These are phyloP conservation scores for Coregonus ussuriensis DNA, from an alignment of 2,797 vertebrate species.

Conservation along the genomic window DNA sequence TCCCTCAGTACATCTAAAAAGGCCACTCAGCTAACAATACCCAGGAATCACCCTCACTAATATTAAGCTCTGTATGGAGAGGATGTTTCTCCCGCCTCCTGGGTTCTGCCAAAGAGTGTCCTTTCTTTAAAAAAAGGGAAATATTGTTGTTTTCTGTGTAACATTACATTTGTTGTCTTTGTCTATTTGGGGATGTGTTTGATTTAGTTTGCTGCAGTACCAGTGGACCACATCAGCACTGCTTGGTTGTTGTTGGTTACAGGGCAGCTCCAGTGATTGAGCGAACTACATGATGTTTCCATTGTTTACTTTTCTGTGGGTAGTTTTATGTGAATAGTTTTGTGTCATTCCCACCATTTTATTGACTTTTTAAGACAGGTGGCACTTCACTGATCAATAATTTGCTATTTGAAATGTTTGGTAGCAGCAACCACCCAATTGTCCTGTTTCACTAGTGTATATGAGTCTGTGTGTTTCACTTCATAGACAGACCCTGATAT, in stretches of 20 bases:
- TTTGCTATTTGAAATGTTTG: background rate
- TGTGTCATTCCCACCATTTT: background rate
- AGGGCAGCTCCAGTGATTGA: background rate
- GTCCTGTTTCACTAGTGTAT: background rate
- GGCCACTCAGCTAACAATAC: constrained; percentile 87
- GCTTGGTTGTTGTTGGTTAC: background rate
- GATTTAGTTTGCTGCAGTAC: background rate
- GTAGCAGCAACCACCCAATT: background rate
- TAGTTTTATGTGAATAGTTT: background rate
- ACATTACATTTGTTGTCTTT: background rate
- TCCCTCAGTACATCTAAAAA: constrained; percentile 84
- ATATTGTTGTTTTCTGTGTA: background rate
- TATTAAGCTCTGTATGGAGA: constrained; percentile 24
- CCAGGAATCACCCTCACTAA: constrained; percentile 71
- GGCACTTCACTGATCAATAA: background rate
- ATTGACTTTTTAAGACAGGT: background rate
- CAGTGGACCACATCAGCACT: background rate
- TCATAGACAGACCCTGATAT: constrained; percentile 39
- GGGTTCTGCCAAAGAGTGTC: background rate
- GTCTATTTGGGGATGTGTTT: background rate
- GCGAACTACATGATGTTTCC: background rate
- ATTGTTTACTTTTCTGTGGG: background rate
- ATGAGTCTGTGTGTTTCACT: constrained; percentile 10
- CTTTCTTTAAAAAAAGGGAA: background rate
- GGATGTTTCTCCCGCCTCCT: constrained; percentile 8